Base-by-base conservation (phyloP, 2,113 vertebrate genomes). In the Carassius carassius region DNA sequence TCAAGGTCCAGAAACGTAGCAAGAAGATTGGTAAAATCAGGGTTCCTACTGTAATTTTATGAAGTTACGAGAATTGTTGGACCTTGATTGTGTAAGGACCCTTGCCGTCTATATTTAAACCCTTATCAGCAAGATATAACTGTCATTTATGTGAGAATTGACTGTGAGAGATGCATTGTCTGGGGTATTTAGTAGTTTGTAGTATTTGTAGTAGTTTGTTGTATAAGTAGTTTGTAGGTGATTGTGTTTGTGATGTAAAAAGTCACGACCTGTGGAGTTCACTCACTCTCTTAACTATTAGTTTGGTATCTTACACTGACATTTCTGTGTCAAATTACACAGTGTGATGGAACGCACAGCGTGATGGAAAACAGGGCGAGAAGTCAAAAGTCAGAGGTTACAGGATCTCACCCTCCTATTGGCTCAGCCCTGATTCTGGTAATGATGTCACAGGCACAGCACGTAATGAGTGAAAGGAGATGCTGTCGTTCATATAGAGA, bases 311-410 rank as follows among this genome's bases (percentile, higher is more conserved):
- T 58, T 23, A 35, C 14, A 19, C 29, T 70, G 44, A 11, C 19
- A 56, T 72, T 72, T 56, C 47, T 56, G 62, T 76, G 73, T 88
- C 85, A 78, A 41, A 74, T 89, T 88, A 84, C 87, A 78, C 60
- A 49, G 62, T 29, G 69, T 62, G 81, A 79, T 72, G 25, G 54
- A 73, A 51, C 77, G 10, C 73, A 85, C 25, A 5, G 76, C 19
- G 32, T 35, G 56, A 58, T 87, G 82, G 85, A 88, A 87, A 89
- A 82, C 82, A 86, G 87, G 74, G 81, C 69, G 75, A 58, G 73
- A 82, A 78, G 81, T 84, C 51, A 84, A 79, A 77, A 58, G 85
- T 82, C 84, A 78, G 82, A 78, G 79, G 82, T 79, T 78, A 62
- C 32, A 63, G 23, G 29, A 65, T 35, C 83, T 72, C 80, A 37